These are phyloP conservation scores for Buathra laborator DNA, from an alignment of 2,888 invertebrate species.

Conservation along the genomic window DNA sequence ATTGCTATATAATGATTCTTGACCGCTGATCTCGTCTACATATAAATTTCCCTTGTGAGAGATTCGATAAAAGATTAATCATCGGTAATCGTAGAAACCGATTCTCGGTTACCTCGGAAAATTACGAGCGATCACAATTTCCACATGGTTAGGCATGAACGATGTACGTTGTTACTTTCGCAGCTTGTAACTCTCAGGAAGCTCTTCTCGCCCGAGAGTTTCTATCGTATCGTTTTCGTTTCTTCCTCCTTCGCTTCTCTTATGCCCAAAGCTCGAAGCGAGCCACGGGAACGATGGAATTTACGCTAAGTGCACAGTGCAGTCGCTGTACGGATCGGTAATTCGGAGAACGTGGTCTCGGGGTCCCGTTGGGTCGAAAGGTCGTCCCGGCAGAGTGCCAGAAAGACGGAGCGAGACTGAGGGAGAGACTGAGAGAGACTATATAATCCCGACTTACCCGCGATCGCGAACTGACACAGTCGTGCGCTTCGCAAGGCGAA, in stretches of 20 bases:
- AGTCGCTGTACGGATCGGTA: constrained; percentile 81
- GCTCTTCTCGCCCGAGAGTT: neutral
- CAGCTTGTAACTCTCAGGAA: neutral
- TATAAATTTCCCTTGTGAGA: neutral
- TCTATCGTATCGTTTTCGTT: neutral
- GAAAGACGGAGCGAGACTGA: constrained; percentile 73
- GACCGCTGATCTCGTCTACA: neutral
- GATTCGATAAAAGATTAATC: constrained; percentile 25
- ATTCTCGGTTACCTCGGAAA: too few relatives aligned
- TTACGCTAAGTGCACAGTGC: constrained; percentile 81
- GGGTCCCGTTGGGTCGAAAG: constrained; percentile 81
- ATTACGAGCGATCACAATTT: too few relatives aligned
- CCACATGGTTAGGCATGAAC: too few relatives aligned
- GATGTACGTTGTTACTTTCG: neutral
- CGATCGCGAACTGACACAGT: constrained; percentile 26
- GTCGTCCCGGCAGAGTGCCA: constrained; percentile 83
- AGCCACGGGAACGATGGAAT: constrained; percentile 76
- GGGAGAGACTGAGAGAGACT: constrained; percentile 43
- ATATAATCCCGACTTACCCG: neutral
- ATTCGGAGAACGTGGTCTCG: constrained; percentile 83
- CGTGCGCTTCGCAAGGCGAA: constrained; percentile 10
- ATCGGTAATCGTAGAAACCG: too few relatives aligned
- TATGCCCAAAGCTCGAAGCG: constrained; percentile 6
- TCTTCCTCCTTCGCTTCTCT: constrained; percentile 41
- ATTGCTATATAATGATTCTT: constrained; percentile 14